A percentile compares a stretch with the other conserved stretches of the same genome.
Conservation (phyloP, 2,888 invertebrate genomes). For the Ophraella communa region DNA sequence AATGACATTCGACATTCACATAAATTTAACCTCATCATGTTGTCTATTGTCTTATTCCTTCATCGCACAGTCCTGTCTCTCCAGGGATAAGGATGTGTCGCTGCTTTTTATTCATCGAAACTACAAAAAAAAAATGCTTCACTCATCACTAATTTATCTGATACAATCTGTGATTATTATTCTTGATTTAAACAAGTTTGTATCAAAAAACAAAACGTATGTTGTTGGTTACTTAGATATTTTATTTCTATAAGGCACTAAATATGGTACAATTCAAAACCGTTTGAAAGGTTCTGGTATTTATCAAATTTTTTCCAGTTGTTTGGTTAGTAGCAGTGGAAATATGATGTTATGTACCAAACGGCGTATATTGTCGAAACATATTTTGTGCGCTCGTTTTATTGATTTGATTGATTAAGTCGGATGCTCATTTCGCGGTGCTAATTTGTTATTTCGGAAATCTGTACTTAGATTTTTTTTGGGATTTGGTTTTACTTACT, state of each 20-base stretch:
- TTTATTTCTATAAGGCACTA: conserved; percentile 42
- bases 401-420: too few relatives aligned
- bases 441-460: background rate
- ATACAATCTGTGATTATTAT: conserved; percentile 35
- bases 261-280: conserved; percentile 25
- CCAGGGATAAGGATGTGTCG: conserved; percentile 6
- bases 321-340: background rate
- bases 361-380: background rate
- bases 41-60: too few relatives aligned
- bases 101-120: conserved; percentile 18
- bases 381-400: background rate
- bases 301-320: background rate
- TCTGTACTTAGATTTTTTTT: background rate
- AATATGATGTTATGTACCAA: background rate
- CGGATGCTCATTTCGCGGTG: conserved; percentile 9
- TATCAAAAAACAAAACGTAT: conserved; percentile 24
- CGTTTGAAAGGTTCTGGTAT: too few relatives aligned
- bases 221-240: conserved; percentile 38
- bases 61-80: too few relatives aligned
- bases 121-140: too few relatives aligned
- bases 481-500: too few relatives aligned
- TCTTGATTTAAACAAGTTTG: conserved; percentile 31
- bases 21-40: conserved; percentile 1
- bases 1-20: conserved; percentile 48
- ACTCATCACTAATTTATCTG: conserved; percentile 41